Base-by-base conservation (phyloP, 2,888 invertebrate species). In the Limnephilus marmoratus region DNA sequence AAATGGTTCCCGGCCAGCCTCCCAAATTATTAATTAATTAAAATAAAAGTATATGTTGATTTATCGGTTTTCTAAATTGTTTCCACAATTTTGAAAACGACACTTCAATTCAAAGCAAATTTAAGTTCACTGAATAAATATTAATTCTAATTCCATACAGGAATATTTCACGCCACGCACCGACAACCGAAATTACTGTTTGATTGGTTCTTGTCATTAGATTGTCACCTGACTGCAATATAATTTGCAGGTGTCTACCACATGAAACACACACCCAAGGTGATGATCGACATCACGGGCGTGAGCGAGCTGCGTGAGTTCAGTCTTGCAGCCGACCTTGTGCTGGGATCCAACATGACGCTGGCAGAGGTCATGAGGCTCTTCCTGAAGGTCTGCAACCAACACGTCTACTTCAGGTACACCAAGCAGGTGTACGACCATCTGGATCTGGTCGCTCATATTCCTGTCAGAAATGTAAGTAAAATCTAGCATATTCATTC, bases 391-490 rank as follows among this genome's bases (percentile, higher is more conserved):
- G 94, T 95, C 93, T 94, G 95, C 0, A 95, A 94, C 9, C 95
- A 94, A 24, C 95, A 96, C 83, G 94, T 94, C 0, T 96, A 97
- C 49, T 98, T 97, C 94, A 94, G 95, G 2, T 97, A 98, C 94
- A 95, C 97, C 91, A 94, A 95, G 1, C 95, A 96, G 82, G 95
- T 98, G 93, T 96, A 96, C 41, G 95, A 96, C n/a, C 98, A 98
- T 94, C 95, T 98, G 93, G 97, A 97, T 94, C 94, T 97, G 90
- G 97, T 98, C 2, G 98, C 98, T 0, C 97, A 97, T 94, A 96
- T 97, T 7, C 97, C 97, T 31, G 97, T 98, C 0, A 96, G 98
- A 94, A 98, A 98, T 95, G 97, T 98, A 95, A 96, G 97, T 95
- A 90, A 12, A 37, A 37, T 85, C 11, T 34, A 18, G 13, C 24